These are phyloP conservation scores for Pagrus major DNA, from an alignment of 2,113 vertebrate genomes.

Conservation along the genomic window DNA sequence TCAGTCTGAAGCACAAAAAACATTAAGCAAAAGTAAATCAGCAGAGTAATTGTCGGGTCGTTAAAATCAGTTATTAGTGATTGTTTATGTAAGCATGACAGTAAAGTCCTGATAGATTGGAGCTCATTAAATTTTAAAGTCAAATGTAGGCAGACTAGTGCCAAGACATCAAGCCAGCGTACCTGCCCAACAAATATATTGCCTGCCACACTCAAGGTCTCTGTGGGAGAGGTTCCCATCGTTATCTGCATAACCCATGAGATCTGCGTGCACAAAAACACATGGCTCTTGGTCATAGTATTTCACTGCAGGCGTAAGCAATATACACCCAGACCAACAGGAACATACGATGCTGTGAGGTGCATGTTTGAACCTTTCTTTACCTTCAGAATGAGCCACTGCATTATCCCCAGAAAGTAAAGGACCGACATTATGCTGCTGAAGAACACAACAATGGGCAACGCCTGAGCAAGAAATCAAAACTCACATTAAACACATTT, in stretches of 20 bases:
- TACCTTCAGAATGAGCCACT: constrained; percentile 96
- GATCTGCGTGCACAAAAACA: constrained; percentile 84
- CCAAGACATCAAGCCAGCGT: constrained; percentile 30
- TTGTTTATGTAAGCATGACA: background rate
- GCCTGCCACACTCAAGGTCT: constrained; percentile 94
- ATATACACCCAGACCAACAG: background rate
- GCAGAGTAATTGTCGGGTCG: background rate
- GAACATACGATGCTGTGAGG: background rate
- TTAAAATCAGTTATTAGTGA: background rate
- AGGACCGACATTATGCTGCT: constrained; percentile 95
- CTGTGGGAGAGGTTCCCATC: constrained; percentile 91
- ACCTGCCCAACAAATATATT: constrained; percentile 99
- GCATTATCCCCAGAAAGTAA: constrained; percentile 92
- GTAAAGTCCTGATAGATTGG: background rate
- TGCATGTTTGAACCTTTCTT: background rate
- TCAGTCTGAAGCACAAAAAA: constrained; percentile 85
- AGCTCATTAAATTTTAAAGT: background rate
- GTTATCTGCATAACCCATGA: constrained; percentile 95
- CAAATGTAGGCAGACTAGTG: background rate
- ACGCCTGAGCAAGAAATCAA: constrained; percentile 78
- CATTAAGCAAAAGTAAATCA: background rate
- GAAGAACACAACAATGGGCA: constrained; percentile 95
- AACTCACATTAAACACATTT: background rate
- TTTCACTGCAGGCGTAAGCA: background rate
- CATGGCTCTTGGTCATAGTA: constrained; percentile 37